Percentiles rank a stretch among this genome's conserved stretches.
These are phyloP conservation scores for Microcebus murinus DNA, from an alignment of 2,113 vertebrate genomes.

Conservation along the genomic window DNA sequence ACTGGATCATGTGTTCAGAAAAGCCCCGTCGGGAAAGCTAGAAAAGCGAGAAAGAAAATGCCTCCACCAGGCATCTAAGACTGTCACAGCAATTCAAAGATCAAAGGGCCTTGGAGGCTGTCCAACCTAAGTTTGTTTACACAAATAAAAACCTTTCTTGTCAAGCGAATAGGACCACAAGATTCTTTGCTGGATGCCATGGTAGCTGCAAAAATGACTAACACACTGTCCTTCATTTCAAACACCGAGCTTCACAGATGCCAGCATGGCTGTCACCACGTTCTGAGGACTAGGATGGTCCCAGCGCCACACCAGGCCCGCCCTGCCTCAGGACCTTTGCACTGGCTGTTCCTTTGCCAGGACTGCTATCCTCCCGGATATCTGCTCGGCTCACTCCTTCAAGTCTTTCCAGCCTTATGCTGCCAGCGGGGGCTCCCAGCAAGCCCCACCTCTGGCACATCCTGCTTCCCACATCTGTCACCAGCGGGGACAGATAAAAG, in stretches of 20 bases:
- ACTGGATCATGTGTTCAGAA: not conserved
- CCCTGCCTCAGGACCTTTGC: not conserved
- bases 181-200: not conserved
- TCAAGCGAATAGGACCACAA: not conserved
- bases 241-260: not conserved
- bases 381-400: not conserved
- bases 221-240: not conserved
- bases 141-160: not conserved
- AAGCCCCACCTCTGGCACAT: not conserved
- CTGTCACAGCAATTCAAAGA: not conserved
- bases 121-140: not conserved
- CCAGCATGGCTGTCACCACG: not conserved
- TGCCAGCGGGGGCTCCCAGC: not conserved
- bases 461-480: not conserved
- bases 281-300: not conserved
- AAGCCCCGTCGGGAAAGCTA: not conserved
- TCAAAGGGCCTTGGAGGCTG: not conserved
- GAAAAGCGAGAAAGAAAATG: not conserved
- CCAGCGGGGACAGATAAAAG: not conserved
- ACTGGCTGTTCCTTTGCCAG: not conserved
- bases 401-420: not conserved
- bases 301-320: not conserved
- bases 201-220: not conserved
- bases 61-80: not conserved
- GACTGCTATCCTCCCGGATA: not conserved